Percentiles rank a stretch among this genome's conserved stretches.
Conservation (phyloP, 2,888 invertebrate species). For the Spilarctia lutea region DNA sequence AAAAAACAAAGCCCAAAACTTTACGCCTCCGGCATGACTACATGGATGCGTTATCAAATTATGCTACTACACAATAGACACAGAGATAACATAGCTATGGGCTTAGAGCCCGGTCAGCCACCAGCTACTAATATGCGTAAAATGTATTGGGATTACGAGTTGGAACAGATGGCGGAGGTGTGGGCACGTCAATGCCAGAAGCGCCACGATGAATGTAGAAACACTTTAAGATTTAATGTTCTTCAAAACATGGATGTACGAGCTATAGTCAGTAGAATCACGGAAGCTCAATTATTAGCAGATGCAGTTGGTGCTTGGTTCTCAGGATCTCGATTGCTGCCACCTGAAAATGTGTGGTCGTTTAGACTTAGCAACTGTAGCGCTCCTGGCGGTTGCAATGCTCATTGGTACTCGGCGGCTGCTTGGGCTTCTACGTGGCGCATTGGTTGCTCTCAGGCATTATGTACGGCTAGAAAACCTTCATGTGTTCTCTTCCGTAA, state of each 20-base stretch:
- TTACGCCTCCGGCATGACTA: slow-evolving; percentile 79
- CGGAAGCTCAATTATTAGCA: slow-evolving; percentile 78
- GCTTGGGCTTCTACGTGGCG: slow-evolving; percentile 83
- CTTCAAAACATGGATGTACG: slow-evolving; percentile 82
- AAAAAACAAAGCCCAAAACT: slow-evolving; percentile 73
- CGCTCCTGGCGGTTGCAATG: slow-evolving; percentile 76
- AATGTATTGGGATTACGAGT: slow-evolving; percentile 83
- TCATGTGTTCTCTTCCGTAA: slow-evolving; percentile 73
- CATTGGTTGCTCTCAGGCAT: slow-evolving; percentile 77
- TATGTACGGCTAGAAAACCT: slow-evolving; percentile 73
- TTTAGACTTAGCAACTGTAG: slow-evolving; percentile 76
- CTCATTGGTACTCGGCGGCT: slow-evolving; percentile 79
- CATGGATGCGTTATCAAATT: slow-evolving; percentile 81
- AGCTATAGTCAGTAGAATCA: slow-evolving; percentile 71
- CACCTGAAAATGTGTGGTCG: slow-evolving; percentile 74
- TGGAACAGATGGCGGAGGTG: slow-evolving; percentile 78
- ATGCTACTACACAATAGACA: slow-evolving; percentile 79
- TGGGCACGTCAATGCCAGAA: slow-evolving; percentile 84
- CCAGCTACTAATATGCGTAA: slow-evolving; percentile 83
- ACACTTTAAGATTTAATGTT: slow-evolving; percentile 78
- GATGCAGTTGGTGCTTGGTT: slow-evolving; percentile 82
- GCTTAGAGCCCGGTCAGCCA: slow-evolving; percentile 80
- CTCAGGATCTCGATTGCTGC: slow-evolving; percentile 75
- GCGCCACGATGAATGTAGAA: slow-evolving; percentile 82
- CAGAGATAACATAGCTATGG: slow-evolving; percentile 81